Conservation (phyloP, 2,797 vertebrate species). For the Limnodromus scolopaceus region DNA sequence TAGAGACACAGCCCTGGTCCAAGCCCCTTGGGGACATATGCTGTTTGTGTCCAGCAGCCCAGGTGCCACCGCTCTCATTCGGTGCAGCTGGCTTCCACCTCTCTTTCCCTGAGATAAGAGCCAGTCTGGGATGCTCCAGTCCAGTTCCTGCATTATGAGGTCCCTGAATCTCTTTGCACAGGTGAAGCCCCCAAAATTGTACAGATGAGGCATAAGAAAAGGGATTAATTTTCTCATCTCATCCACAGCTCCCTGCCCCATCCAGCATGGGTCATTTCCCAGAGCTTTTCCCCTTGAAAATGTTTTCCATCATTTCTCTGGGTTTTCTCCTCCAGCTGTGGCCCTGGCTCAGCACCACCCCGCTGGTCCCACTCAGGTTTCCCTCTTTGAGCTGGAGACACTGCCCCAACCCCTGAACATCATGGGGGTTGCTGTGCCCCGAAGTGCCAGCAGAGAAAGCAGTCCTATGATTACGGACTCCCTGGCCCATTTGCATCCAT, state of each 20-base stretch:
- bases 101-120: neutral
- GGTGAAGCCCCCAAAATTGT: neutral
- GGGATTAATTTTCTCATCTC: neutral
- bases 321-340: neutral
- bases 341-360: neutral
- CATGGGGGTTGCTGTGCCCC: neutral
- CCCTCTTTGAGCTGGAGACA: neutral
- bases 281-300: neutral
- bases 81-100: neutral
- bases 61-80: accelerated
- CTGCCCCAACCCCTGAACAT: neutral
- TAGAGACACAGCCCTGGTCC: neutral
- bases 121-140: neutral
- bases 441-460: neutral
- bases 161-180: neutral
- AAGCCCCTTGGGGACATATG: neutral
- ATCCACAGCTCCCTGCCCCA: neutral
- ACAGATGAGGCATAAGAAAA: neutral
- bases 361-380: neutral
- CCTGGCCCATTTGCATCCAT: neutral
- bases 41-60: neutral
- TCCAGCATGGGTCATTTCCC: neutral
- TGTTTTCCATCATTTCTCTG: neutral
- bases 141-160: neutral
- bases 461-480: neutral